Evolutionary conservation across 2,888 invertebrate genomes (phyloP).

Genomic region (Drosophila incognita): DNA sequence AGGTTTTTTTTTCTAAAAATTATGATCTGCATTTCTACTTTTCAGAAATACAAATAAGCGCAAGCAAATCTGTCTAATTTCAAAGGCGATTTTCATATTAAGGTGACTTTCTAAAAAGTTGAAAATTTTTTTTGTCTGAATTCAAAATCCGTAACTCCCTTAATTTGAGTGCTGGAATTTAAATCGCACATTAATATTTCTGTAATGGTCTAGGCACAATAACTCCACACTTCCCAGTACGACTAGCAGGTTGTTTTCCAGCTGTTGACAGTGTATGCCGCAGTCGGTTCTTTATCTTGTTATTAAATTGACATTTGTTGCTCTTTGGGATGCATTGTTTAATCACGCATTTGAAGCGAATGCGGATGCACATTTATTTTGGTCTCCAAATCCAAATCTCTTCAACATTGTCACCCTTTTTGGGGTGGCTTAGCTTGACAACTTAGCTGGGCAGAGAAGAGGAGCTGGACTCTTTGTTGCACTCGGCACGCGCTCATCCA

Average conservation of each 20-base stretch:
- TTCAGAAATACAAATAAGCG: not conserved
- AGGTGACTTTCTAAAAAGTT: not conserved
- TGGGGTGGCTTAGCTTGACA: constrained; percentile 14
- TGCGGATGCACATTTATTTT: constrained; percentile 25
- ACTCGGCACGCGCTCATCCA: constrained; percentile 60
- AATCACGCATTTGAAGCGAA: constrained; percentile 20
- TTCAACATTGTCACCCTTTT: constrained; percentile 6
- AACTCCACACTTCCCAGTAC: not conserved
- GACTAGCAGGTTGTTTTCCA: not conserved
- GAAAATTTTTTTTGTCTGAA: not conserved
- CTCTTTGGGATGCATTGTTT: constrained; percentile 5
- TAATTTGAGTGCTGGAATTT: not conserved
- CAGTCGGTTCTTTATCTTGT: not conserved
- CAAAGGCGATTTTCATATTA: not conserved
- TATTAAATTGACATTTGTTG: not conserved
- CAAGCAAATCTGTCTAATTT: not conserved
- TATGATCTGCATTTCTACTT: too few species aligned
- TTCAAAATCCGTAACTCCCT: too few species aligned
- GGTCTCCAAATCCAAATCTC: not conserved
- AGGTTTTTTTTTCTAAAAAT: not conserved
- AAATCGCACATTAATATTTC: not conserved
- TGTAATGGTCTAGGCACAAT: not conserved
- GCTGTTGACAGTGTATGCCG: not conserved
- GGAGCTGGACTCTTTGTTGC: constrained; percentile 27
- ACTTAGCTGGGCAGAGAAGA: constrained; percentile 10